phyloP scores from a whole-genome alignment of 2,888 invertebrate species.

The Deilephila porcellus region DNA sequence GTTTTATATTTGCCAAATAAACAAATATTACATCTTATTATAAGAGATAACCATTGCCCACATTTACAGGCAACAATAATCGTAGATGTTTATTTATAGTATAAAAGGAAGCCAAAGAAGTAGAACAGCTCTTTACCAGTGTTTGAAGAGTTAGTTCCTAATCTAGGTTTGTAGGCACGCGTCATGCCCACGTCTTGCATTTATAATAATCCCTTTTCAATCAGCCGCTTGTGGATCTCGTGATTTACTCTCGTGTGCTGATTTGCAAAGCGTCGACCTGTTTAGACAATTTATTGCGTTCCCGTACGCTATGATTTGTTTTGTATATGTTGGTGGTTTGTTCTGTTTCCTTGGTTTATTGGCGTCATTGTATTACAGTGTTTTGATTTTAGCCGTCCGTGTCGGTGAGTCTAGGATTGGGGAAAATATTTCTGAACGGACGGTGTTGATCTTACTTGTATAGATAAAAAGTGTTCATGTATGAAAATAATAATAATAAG shows the following conservation, averaged over 20 bases:
- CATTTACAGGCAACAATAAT: too few relatives aligned
- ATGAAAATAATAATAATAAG: too few relatives aligned
- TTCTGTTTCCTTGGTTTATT: neutral
- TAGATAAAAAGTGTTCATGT: too few relatives aligned
- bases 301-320: neutral
- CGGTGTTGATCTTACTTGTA: too few relatives aligned
- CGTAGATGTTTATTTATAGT: too few relatives aligned
- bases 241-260: conserved; percentile 11
- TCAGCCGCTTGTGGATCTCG: conserved; percentile 3
- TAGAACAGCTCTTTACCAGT: neutral
- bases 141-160: neutral
- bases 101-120: too few relatives aligned
- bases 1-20: too few relatives aligned
- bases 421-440: neutral
- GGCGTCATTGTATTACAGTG: neutral
- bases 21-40: too few relatives aligned
- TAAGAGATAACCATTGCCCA: too few relatives aligned
- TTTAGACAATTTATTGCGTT: conserved; percentile 15
- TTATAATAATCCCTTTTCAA: neutral
- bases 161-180: conserved; percentile 1
- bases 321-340: conserved; percentile 7
- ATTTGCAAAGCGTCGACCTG: conserved; percentile 22
- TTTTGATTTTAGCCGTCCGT: neutral
- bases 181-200: neutral
- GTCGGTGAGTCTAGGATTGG: neutral